These are phyloP conservation scores for Anadara kagoshimensis DNA, from an alignment of 1,140 invertebrate species.

Conservation along the genomic window DNA sequence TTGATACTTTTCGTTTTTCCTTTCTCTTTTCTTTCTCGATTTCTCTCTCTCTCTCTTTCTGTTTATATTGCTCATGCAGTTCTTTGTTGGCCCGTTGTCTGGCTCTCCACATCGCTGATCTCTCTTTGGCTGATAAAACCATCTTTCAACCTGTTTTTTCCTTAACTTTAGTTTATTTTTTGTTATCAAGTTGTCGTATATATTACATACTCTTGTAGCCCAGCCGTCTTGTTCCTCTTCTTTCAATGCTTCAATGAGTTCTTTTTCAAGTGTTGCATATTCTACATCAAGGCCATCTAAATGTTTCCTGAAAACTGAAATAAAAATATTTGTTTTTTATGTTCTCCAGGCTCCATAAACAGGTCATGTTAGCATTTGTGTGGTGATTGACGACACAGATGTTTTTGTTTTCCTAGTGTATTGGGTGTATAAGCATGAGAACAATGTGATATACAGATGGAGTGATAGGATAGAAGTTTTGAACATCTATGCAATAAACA, in stretches of 20 bases:
- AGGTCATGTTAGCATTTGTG: no score
- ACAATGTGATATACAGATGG: no score
- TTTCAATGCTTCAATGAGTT: not conserved
- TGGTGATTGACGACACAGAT: no score
- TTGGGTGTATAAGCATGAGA: no score
- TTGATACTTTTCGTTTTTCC: no score
- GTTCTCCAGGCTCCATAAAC: not conserved
- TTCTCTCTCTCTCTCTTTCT: constrained; percentile 23
- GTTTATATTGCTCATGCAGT: constrained; percentile 12
- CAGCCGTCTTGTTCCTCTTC: not conserved
- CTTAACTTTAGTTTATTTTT: not conserved
- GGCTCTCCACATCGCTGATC: constrained; percentile 8
- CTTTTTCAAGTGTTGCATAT: not conserved
- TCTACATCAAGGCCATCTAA: not conserved
- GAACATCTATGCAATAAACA: no score
- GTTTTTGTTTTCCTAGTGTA: no score
- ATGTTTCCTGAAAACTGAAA: constrained; percentile 1
- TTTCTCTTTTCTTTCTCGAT: not conserved
- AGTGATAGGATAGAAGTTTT: no score
- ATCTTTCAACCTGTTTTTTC: constrained; percentile 7
- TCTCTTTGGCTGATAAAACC: constrained; percentile 16
- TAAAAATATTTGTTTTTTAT: not conserved
- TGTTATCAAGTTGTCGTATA: not conserved
- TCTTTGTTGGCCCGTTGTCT: constrained; percentile 6
- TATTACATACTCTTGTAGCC: not conserved